Base-by-base conservation (phyloP, 2,888 invertebrate species). In the Hedya salicella region DNA sequence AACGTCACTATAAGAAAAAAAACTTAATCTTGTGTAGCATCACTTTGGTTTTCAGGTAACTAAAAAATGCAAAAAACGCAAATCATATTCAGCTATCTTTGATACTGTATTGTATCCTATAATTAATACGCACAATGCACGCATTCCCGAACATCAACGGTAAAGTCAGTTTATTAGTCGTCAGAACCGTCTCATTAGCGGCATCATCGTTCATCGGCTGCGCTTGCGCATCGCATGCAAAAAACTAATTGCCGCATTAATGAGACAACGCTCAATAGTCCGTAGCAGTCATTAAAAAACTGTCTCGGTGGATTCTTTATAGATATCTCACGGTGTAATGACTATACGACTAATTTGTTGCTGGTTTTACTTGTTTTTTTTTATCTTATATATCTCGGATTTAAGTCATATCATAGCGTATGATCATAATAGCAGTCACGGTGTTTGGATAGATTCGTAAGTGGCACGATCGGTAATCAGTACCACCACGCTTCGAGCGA, bases 131-230 rank as follows among this genome's bases (percentile, higher is more conserved):
- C 25, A 25, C 25, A 25, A 25, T 5, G 4, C 25, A 25, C 0
- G 25, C 3, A 36, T 36, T 36, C 11, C 14, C 3, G 17, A 46
- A 19, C 17, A 30, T 25, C 16, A 30, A 56, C 56, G 14, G 11
- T 42, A 54, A 9, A 6, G 6, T 9, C 6, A 13, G 16, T 16
- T 25, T 25, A 40, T 25, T 11, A 14, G 17, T 30, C 11, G 32
- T 57, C 44, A 46, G 13, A 57, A 56, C 25, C 44, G 56, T 44
- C 56, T 32, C 56, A 57, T 57, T 57, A 57, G 42, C 16, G 56
- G 44, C 44, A 48, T 46, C 16, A 57, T 30, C 56, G 56, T 40
- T 30, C 25, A 44, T 44, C 32, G 25, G n/a, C 25, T 19, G 56
- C 56, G 17, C 17, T 17, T 30, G 44, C 56, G 25, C 30, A 14